These are phyloP conservation scores for Linnaemya tessellans DNA, from an alignment of 2,888 invertebrate genomes.

Conservation along the genomic window DNA sequence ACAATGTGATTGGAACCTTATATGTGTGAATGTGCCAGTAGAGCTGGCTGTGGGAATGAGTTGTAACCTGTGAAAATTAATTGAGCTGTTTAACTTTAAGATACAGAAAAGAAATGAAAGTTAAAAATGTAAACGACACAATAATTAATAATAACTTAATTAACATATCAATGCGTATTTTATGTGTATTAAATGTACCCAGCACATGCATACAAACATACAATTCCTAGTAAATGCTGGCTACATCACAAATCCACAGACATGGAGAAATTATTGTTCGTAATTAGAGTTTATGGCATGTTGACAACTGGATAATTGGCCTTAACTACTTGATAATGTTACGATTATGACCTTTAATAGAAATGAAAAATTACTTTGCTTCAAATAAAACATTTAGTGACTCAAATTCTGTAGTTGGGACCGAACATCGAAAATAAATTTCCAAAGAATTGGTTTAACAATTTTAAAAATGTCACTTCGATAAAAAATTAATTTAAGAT, in stretches of 20 bases:
- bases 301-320: conserved; percentile 48
- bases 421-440: neutral
- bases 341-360: conserved; percentile 6
- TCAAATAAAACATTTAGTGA: neutral
- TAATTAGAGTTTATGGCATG: conserved; percentile 51
- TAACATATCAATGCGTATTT: conserved; percentile 68
- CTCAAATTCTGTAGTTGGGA: neutral
- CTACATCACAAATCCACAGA: neutral
- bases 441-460: neutral
- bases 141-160: conserved; percentile 79
- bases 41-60: conserved; percentile 60
- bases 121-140: conserved; percentile 79
- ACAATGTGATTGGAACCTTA: conserved; percentile 10
- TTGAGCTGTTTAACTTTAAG: conserved; percentile 74
- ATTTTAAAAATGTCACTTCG: too few species aligned
- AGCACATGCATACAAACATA: neutral
- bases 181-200: conserved; percentile 7
- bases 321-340: conserved; percentile 29
- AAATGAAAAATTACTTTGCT: neutral
- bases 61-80: conserved; percentile 73
- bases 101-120: conserved; percentile 78
- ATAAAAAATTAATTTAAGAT: too few species aligned
- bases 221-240: conserved; percentile 2
- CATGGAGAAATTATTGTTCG: conserved; percentile 39
- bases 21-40: neutral